Conservation (phyloP, 92 coral and sea anemone species). For the Montipora capitata region DNA sequence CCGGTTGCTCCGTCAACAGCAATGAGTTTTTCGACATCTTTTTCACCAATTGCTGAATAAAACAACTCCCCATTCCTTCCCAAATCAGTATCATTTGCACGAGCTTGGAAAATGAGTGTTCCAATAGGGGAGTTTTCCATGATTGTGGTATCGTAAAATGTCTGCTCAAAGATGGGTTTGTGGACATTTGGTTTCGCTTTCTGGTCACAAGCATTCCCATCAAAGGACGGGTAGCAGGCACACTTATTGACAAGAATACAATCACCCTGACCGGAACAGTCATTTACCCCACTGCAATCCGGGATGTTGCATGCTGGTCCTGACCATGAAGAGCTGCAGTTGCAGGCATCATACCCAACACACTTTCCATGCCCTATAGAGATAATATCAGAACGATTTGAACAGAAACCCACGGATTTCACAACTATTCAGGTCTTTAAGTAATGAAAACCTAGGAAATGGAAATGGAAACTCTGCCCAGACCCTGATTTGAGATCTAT, state of each 20-base stretch:
- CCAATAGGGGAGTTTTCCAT: slow-evolving; percentile 71
- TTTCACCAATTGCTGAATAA: slow-evolving; percentile 33
- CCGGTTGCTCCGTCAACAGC: slow-evolving; percentile 63
- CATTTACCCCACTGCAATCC: slow-evolving; percentile 65
- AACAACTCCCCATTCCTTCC: slow-evolving; percentile 75
- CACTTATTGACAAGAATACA: slow-evolving; percentile 75
- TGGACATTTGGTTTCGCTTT: slow-evolving; percentile 58
- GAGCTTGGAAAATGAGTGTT: slow-evolving; percentile 38
- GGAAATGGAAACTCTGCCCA: too few relatives aligned
- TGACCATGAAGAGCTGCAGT: slow-evolving; percentile 63
- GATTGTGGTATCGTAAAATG: slow-evolving; percentile 46
- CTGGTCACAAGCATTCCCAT: slow-evolving; percentile 66
- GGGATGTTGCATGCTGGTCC: slow-evolving; percentile 76
- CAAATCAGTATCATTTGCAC: slow-evolving; percentile 76
- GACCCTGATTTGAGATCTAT: background rate
- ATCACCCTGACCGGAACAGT: slow-evolving; percentile 73
- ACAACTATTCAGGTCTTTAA: background rate
- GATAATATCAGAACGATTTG: background rate
- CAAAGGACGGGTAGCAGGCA: slow-evolving; percentile 71
- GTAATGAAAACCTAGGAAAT: background rate
- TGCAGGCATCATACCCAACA: slow-evolving; percentile 62
- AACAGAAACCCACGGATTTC: background rate
- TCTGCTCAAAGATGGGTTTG: slow-evolving; percentile 50
- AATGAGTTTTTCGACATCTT: background rate
- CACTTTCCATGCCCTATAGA: slow-evolving; percentile 74